phyloP scores from a whole-genome alignment of 2,888 invertebrate genomes.

The Pammene fasciana region DNA sequence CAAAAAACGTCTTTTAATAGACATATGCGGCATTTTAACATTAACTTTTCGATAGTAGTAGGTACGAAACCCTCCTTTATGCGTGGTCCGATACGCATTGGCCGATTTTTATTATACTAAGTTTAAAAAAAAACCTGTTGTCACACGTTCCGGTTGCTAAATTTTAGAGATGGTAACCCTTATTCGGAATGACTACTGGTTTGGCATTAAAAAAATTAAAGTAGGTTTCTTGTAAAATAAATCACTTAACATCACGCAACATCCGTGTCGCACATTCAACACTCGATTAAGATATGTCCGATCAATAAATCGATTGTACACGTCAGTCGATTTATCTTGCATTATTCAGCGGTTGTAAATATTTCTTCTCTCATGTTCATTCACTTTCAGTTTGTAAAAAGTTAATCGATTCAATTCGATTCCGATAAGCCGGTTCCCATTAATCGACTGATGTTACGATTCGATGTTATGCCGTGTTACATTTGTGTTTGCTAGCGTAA shows the following conservation, averaged over 20 bases:
- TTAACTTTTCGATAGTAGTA: too few species aligned
- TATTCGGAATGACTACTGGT: too few species aligned
- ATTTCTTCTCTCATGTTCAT: slow-evolving; percentile 43
- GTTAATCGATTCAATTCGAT: slow-evolving; percentile 44
- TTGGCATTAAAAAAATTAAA: not conserved
- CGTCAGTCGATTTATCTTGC: slow-evolving; percentile 30
- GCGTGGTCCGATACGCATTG: too few species aligned
- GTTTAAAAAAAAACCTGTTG: too few species aligned
- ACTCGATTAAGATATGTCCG: slow-evolving; percentile 14
- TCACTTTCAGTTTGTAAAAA: slow-evolving; percentile 44
- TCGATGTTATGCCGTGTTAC: slow-evolving; percentile 39
- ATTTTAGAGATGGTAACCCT: too few species aligned
- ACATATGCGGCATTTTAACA: too few species aligned
- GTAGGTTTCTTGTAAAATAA: not conserved
- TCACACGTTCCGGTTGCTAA: too few species aligned
- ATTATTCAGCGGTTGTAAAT: slow-evolving; percentile 44
- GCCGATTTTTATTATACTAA: too few species aligned
- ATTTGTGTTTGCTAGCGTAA: slow-evolving; percentile 14
- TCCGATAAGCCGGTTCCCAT: slow-evolving; percentile 49
- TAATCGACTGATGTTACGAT: slow-evolving; percentile 49
- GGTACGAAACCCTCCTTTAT: too few species aligned
- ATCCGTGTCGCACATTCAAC: not conserved
- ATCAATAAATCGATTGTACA: slow-evolving; percentile 31
- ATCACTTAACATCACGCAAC: not conserved
- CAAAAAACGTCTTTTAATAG: too few species aligned